These are phyloP conservation scores for Prunella himalayana DNA, from an alignment of 2,113 vertebrate genomes.

Conservation along the genomic window DNA sequence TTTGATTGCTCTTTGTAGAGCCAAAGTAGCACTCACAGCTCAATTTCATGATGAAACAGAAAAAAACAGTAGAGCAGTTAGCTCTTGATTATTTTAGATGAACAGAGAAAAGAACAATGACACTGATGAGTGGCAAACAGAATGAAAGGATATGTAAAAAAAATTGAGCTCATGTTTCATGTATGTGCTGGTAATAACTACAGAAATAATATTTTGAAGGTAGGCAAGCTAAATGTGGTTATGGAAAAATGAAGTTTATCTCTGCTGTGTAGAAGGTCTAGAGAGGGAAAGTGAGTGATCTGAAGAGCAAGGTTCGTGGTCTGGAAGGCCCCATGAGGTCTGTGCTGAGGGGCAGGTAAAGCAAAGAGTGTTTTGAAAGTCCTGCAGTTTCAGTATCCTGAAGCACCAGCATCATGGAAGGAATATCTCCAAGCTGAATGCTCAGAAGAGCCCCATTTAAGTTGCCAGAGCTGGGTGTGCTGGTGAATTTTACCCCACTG, in stretches of 20 bases:
- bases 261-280: neutral
- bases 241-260: neutral
- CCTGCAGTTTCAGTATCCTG: neutral
- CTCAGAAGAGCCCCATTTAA: neutral
- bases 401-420: neutral
- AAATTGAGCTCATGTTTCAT: fast-evolving
- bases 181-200: neutral
- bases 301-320: fast-evolving
- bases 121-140: neutral
- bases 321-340: neutral
- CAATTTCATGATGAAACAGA: neutral
- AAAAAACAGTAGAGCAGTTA: neutral
- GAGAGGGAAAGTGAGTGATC: neutral
- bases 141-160: neutral
- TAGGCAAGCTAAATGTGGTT: neutral
- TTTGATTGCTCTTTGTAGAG: neutral
- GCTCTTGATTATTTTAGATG: neutral
- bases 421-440: neutral
- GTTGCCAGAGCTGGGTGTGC: neutral
- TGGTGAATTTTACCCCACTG: neutral
- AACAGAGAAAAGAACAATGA: neutral
- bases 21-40: neutral
- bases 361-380: neutral
- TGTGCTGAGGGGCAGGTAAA: neutral
- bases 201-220: neutral